Evolutionary conservation across 2,797 vertebrate genomes (phyloP), one percentile per base, ranked within the genome.

Genomic region (Parauchenoglanis punctatus): DNA sequence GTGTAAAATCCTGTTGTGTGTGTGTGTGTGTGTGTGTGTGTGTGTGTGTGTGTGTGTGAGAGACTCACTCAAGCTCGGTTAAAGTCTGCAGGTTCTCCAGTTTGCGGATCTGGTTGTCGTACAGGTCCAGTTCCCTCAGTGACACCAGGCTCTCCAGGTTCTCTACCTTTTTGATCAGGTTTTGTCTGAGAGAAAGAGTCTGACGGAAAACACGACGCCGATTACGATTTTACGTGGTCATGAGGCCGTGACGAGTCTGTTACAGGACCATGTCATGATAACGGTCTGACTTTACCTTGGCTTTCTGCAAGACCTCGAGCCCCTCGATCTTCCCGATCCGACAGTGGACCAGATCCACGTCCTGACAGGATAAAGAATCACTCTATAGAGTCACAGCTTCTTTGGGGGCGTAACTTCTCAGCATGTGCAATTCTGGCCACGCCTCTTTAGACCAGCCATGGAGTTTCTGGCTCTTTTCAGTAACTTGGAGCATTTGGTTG

Each of bases 241-340:
- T 49, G 1, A n/a, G 6, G 7, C 18, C 2, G 54, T 11, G 18
- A 0, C 17, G 18, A 6, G 10, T 78, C 8, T 20, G 52, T 75
- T 72, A 4, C 35, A 54, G 18, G 52, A 78, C 20, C 54, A 0
- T 52, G 10, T 40, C 35, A 3, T 40, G 68, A 49, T 10, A 25
- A 75, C 4, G 44, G 52, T 52, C 7, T 7, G 56, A 28, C 59
- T 94, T 92, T 90, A 99, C 99, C 97, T 99, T 98, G 84, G 97
- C 98, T 93, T 98, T 99, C 94, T 94, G 97, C 90, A 99, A 95
- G 86, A 99, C 97, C 81, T 99, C 98, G 88, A 99, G 95, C n/a
- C 98, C 98, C 94, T 99, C 98, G 63, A 99, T 99, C 91, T 97
- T 99, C 87, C 98, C 98, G 92, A 99, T 99, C 89, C 98, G 97